phyloP scores from a whole-genome alignment of 2,888 invertebrate species.

The Drosophila algonquin region DNA sequence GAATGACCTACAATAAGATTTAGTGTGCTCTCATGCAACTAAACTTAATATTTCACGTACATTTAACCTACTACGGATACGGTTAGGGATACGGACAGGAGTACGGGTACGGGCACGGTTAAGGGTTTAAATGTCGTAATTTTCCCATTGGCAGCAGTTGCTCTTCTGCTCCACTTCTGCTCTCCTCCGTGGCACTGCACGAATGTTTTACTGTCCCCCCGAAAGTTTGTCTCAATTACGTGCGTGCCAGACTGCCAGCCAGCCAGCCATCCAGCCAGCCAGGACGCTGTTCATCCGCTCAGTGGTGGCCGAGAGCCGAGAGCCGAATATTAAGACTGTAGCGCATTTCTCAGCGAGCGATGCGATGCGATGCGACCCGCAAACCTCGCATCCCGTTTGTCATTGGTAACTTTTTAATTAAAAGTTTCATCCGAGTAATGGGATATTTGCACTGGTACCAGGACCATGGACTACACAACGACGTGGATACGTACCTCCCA shows the following conservation, averaged over 20 bases:
- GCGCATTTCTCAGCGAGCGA: conserved; percentile 46
- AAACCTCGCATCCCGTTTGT: conserved; percentile 51
- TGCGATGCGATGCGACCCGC: conserved; percentile 23
- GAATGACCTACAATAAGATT: conserved; percentile 72
- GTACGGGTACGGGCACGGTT: conserved; percentile 9
- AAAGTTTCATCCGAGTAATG: conserved; percentile 79
- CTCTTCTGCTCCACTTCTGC: not conserved
- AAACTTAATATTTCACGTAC: conserved; percentile 77
- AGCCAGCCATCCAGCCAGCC: conserved; percentile 33
- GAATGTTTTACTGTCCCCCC: conserved; percentile 70
- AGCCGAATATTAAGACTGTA: conserved; percentile 64
- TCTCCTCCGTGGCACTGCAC: conserved; percentile 53
- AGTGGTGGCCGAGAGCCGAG: conserved; percentile 27
- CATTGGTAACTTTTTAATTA: conserved; percentile 80
- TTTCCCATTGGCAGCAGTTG: conserved; percentile 69
- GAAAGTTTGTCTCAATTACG: conserved; percentile 77
- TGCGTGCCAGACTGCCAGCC: conserved; percentile 69
- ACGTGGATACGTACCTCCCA: not conserved
- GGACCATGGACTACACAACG: conserved; percentile 47
- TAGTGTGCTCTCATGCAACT: conserved; percentile 73
- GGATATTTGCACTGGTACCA: conserved; percentile 74
- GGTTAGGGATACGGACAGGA: no score
- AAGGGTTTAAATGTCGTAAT: conserved; percentile 76
- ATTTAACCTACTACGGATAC: conserved; percentile 65
- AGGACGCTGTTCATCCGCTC: not conserved